Percentiles rank a stretch among this genome's conserved stretches.
Evolutionary conservation across 23 tunicate species (phyloP).

Genomic region (Trididemnum clinides): DNA sequence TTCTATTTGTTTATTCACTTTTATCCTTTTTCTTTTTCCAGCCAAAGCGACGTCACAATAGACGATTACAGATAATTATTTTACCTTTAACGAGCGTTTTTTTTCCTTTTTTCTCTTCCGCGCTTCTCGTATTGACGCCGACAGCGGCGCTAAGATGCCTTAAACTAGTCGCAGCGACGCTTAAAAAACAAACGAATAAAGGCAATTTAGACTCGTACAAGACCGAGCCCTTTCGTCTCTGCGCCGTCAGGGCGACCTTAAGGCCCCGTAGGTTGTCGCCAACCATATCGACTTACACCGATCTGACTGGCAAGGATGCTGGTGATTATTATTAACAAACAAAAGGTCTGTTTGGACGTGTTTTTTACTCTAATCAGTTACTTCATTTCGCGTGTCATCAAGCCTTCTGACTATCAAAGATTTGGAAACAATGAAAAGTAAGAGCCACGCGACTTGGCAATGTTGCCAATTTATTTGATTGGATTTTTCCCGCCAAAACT

Average conservation of each 20-base stretch:
- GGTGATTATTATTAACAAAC: slow-evolving; percentile 29
- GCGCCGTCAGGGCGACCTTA: slow-evolving; percentile 45
- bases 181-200: slow-evolving; percentile 53
- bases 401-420: too few species aligned
- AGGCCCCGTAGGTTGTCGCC: slow-evolving; percentile 42
- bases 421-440: too few species aligned
- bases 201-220: slow-evolving; percentile 31
- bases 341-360: slow-evolving; percentile 26
- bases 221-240: slow-evolving; percentile 22
- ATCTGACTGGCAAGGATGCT: slow-evolving; percentile 12
- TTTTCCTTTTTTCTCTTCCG: neutral
- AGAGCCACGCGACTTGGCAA: too few species aligned
- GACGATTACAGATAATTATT: slow-evolving; percentile 21
- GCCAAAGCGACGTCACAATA: neutral
- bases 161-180: slow-evolving; percentile 36
- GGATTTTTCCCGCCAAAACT: neutral
- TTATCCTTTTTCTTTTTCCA: neutral
- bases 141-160: neutral
- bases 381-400: too few species aligned
- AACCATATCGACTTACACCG: slow-evolving; percentile 22
- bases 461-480: too few species aligned
- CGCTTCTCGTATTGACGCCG: neutral
- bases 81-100: neutral
- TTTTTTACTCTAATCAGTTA: too few species aligned
- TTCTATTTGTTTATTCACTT: neutral